Conservation (phyloP, 2,797 vertebrate genomes). For the Natrix natrix region DNA sequence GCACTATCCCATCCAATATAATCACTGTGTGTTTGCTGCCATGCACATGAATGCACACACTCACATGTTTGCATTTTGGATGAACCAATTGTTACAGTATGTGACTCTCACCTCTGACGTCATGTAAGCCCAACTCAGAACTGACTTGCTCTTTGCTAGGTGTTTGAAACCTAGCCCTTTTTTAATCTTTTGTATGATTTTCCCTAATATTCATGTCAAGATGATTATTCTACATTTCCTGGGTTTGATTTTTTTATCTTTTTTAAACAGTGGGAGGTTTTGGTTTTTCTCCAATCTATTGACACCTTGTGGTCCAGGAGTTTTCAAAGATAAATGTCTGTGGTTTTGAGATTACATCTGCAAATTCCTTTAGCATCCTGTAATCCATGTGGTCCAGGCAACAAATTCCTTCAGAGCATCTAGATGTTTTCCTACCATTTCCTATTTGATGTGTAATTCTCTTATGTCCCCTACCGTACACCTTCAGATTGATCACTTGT, state of each 20-base stretch:
- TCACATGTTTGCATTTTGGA: too few relatives aligned
- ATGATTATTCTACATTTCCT: background rate
- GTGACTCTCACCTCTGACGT: too few relatives aligned
- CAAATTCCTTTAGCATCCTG: background rate
- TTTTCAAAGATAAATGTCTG: background rate
- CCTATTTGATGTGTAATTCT: background rate
- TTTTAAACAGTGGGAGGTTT: background rate
- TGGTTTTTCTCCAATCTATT: background rate
- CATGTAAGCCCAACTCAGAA: background rate
- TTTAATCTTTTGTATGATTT: background rate
- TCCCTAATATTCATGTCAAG: background rate
- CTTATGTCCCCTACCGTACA: background rate
- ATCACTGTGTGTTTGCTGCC: too few relatives aligned
- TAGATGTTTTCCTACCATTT: background rate
- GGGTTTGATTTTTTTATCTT: background rate
- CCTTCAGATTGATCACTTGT: background rate
- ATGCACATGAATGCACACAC: too few relatives aligned
- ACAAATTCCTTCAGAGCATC: background rate
- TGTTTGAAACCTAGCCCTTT: background rate
- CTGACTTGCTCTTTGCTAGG: background rate
- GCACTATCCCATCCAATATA: too few relatives aligned
- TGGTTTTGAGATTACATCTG: background rate
- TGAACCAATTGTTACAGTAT: too few relatives aligned
- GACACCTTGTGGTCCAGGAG: background rate
- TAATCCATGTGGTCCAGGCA: background rate